Conservation (phyloP, 2,797 vertebrate genomes). For the Nyctibius grandis region DNA sequence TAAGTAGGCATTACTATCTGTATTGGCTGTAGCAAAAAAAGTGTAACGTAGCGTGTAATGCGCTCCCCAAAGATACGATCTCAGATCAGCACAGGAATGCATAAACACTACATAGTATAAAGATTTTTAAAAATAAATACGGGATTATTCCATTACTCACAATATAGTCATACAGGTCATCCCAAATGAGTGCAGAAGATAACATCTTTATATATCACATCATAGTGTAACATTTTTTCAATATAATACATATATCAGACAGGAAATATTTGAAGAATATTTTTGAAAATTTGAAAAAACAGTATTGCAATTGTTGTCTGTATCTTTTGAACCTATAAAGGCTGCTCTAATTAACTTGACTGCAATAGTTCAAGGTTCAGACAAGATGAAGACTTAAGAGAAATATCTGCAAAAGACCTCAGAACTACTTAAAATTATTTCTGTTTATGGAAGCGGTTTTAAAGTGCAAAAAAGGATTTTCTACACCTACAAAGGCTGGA, state of each 20-base stretch:
- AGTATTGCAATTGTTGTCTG: neutral
- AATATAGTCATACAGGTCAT: neutral
- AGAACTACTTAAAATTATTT: neutral
- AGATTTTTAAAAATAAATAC: neutral
- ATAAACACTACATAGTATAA: neutral
- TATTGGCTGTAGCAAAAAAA: neutral
- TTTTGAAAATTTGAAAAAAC: neutral
- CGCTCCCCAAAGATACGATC: neutral
- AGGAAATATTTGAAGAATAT: neutral
- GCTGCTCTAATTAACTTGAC: neutral
- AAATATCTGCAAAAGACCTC: neutral
- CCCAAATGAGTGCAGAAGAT: neutral
- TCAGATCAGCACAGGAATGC: neutral
- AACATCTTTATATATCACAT: neutral
- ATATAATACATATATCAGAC: neutral
- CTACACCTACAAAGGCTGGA: neutral
- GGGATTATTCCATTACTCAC: neutral
- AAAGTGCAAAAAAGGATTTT: neutral
- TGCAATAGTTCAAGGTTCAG: neutral
- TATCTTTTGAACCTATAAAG: neutral
- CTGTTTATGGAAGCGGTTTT: neutral
- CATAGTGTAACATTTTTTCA: neutral
- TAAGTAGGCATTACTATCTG: neutral
- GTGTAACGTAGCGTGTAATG: neutral
- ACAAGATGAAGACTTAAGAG: neutral